Conservation (phyloP, 2,888 invertebrate species). For the Acronicta alni region DNA sequence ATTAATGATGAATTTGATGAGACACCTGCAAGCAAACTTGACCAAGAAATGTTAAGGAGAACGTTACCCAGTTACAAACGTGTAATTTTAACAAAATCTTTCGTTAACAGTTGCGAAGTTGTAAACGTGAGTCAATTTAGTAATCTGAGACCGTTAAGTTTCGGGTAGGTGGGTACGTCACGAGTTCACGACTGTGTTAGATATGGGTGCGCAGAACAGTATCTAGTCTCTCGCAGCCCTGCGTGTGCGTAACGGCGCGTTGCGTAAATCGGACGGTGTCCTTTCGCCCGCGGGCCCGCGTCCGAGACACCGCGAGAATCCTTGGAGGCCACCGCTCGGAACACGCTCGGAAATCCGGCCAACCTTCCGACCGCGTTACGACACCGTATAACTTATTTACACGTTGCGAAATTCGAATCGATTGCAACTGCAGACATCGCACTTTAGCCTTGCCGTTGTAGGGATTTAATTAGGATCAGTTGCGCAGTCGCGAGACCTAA, state of each 20-base stretch:
- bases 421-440: conserved; percentile 89
- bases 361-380: conserved; percentile 89
- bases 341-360: conserved; percentile 89
- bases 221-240: conserved; percentile 39
- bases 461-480: conserved; percentile 89
- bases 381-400: conserved; percentile 88
- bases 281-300: conserved; percentile 75
- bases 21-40: conserved; percentile 68
- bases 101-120: conserved; percentile 83
- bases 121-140: conserved; percentile 82
- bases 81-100: conserved; percentile 77
- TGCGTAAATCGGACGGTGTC: conserved; percentile 76
- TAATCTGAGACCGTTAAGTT: conserved; percentile 74
- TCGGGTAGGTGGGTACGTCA: conserved; percentile 66
- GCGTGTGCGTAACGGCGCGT: conserved; percentile 65
- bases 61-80: conserved; percentile 67
- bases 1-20: conserved; percentile 40
- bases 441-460: conserved; percentile 87
- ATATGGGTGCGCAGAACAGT: conserved; percentile 56
- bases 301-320: conserved; percentile 84
- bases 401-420: conserved; percentile 88
- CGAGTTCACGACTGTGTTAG: conserved; percentile 67
- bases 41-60: conserved; percentile 74
- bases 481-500: conserved; percentile 85
- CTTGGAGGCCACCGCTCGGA: conserved; percentile 87